Base-by-base conservation (phyloP, 2,888 invertebrate genomes). In the Pyrrhia umbra region DNA sequence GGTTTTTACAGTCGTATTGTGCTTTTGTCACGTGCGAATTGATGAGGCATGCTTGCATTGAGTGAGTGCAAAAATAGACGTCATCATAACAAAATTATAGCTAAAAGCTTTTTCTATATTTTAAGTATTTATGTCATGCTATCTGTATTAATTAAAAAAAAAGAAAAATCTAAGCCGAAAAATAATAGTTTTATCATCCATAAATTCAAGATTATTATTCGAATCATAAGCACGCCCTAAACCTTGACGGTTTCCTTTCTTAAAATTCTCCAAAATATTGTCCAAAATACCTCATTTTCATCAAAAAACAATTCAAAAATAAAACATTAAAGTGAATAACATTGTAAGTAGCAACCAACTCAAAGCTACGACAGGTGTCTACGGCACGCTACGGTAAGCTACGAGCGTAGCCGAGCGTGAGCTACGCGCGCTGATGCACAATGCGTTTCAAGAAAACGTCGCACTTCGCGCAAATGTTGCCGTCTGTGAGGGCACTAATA, bases 341-440 rank as follows among this genome's bases (percentile, higher is more conserved):
- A 54, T 23, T 6, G n/a, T 30, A 55, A 54, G 54, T 46, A 40
- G 34, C 27, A 27, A 54, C 10, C 57, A 40, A 13, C 50, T 75
- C 52, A 70, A 76, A 64, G 60, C 65, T 76, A 63, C 62, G 77
- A 55, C 60, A 68, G 64, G 62, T 73, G 74, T 60, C 69, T 61
- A 77, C 64, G 50, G 20, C 42, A 65, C 61, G 69, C 66, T 63
- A 65, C 59, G 63, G 47, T 67, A 56, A 65, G 64, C 77, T 72
- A 67, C 80, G 61, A 59, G 57, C 34, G 73, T 52, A 71, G 49
- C 64, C 30, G 37, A 65, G 72, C 79, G 55, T 59, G 68, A 23
- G 70, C 52, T 72, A 55, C 55, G 64, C 56, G 79, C 71, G 49
- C 79, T 75, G 72, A 56, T 75, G 79, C 66, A 70, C 79, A 65